Percentiles rank a stretch among this genome's conserved stretches.
phyloP scores from a whole-genome alignment of 2,113 vertebrate genomes.

The Macroglossus sobrinus region DNA sequence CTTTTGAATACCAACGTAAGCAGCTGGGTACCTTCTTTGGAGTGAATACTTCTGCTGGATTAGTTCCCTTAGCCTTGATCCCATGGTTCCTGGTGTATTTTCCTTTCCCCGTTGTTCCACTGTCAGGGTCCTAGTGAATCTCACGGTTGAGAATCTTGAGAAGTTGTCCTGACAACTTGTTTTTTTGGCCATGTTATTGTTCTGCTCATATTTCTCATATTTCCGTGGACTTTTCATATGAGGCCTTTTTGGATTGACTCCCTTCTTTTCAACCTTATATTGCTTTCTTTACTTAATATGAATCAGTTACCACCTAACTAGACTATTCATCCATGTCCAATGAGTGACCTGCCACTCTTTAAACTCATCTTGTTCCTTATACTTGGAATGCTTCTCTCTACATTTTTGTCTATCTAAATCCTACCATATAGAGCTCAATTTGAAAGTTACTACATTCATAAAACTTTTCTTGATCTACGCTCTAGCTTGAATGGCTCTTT shows the following conservation, averaged over 20 bases:
- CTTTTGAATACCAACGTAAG: neutral
- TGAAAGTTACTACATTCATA: neutral
- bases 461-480: neutral
- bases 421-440: neutral
- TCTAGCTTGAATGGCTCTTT: neutral
- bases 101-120: neutral
- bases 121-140: neutral
- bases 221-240: neutral
- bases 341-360: neutral
- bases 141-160: neutral
- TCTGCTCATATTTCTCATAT: neutral
- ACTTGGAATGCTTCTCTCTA: neutral
- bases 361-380: neutral
- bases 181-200: neutral
- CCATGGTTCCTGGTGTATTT: neutral
- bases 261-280: neutral
- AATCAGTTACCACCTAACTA: neutral
- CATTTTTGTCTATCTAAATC: neutral
- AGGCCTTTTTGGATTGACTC: neutral
- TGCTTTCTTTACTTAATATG: neutral
- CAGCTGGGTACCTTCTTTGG: neutral
- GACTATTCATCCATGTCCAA: neutral
- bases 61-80: neutral
- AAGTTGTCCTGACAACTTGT: neutral
- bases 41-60: neutral